These are phyloP conservation scores for Gulo gulo DNA, from an alignment of 2,113 vertebrate species.

Conservation along the genomic window DNA sequence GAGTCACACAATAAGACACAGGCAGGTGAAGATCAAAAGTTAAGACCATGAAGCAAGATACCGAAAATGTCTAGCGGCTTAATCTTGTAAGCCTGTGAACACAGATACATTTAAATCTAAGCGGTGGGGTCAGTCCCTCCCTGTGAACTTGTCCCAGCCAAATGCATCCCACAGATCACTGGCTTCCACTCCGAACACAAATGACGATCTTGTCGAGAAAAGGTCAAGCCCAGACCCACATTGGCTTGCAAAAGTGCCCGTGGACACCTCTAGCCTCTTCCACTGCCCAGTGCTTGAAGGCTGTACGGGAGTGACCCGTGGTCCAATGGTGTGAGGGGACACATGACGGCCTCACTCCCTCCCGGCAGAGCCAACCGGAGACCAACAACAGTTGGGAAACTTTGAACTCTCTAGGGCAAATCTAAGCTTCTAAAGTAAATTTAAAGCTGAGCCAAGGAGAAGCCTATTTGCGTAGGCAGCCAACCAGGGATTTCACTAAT, in stretches of 20 bases:
- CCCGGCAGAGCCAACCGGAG: slow-evolving; percentile 31
- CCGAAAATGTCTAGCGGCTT: neutral
- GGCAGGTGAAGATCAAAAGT: neutral
- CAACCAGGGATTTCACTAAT: neutral
- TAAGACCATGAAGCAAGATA: neutral
- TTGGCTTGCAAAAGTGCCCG: neutral
- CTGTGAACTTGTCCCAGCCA: neutral
- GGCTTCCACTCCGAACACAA: neutral
- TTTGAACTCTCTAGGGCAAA: neutral
- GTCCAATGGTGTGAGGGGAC: neutral
- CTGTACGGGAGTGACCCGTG: fast-evolving
- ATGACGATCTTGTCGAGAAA: neutral
- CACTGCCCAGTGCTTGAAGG: fast-evolving
- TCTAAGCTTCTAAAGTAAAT: neutral
- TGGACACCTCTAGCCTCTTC: neutral
- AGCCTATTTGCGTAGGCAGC: neutral
- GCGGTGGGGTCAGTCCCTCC: neutral
- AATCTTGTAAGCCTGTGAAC: neutral
- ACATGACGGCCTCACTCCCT: neutral
- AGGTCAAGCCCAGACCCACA: neutral
- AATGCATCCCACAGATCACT: neutral
- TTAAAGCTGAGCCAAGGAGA: neutral
- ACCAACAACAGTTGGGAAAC: neutral
- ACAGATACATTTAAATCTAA: neutral
- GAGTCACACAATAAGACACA: neutral